Base-by-base conservation (phyloP, 1,140 invertebrate species). In the Listronotus bonariensis region DNA sequence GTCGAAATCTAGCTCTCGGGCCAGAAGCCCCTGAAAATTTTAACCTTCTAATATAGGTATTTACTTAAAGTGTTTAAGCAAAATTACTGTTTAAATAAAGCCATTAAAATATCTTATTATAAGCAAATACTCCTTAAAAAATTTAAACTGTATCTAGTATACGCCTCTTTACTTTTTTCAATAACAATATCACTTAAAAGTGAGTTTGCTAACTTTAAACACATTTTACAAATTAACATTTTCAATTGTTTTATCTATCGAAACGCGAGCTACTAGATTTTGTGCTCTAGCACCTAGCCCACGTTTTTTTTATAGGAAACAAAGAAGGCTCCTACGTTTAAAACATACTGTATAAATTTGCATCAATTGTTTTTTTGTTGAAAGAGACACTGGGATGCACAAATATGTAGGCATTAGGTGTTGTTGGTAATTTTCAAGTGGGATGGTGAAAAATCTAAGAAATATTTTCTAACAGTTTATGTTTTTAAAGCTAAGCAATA, bases 161-260 rank as follows among this genome's bases (percentile, higher is more conserved):
- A 6, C 46, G 18, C 46, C 46, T 49, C 46, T 49, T 49, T 18
- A 31, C 4, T n/a, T 20, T 18, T 49, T 49, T 11, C 20, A 18
- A 6, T 26, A 31, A 49, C 46, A 3, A 11, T 49, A 49, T 49
- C 46, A 31, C 17, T 45, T 12, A 20, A 18, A 49, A 49, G 46
- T 18, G 18, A 18, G 7, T 49, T 49, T 49, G 46, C 46, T n/a
- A 49, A 49, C 46, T 10, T 20, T 4, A 46, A 49, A 49, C 46
- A 49, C 46, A 49, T 7, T 49, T 49, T 49, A 49, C 46, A 49
- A 14, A 49, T 49, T 49, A 49, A 49, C 46, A 49, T 49, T 49
- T 49, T 49, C 46, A 49, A 49, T 49, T 49, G 46, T 49, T 49
- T 49, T 49, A 49, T 49, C 46, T 49, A 49, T 49, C 46, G 18